Evolutionary conservation across 2,113 vertebrate species (phyloP).

Genomic region (Pachypanchax playfairii): DNA sequence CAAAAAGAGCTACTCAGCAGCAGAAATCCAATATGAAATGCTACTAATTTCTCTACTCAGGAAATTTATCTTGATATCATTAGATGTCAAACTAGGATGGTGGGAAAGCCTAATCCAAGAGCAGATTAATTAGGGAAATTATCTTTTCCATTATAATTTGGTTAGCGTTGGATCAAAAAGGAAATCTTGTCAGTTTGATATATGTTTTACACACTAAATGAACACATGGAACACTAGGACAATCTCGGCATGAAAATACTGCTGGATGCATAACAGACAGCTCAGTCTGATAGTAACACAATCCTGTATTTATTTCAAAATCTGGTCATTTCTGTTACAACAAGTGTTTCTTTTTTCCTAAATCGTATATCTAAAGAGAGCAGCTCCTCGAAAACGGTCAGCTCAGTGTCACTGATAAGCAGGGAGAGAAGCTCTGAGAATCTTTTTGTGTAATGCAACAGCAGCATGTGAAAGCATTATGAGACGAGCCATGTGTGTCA

Average conservation of each 20-base stretch:
- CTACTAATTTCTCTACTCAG: not conserved
- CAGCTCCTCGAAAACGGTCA: constrained; percentile 29
- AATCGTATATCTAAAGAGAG: constrained; percentile 21
- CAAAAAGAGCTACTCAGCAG: not conserved
- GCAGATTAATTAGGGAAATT: not conserved
- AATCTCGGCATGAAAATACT: constrained; percentile 19
- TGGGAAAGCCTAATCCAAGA: not conserved
- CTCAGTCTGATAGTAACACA: constrained; percentile 14
- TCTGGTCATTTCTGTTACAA: constrained; percentile 41
- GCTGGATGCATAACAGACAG: constrained; percentile 30
- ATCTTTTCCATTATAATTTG: not conserved
- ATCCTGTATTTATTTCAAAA: constrained; percentile 58
- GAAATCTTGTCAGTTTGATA: not conserved
- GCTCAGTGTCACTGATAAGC: constrained; percentile 46
- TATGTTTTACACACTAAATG: not conserved
- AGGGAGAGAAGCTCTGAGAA: constrained; percentile 7
- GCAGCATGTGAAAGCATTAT: not conserved
- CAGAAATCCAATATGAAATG: not conserved
- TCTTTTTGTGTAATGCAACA: constrained; percentile 7
- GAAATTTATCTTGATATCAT: not conserved
- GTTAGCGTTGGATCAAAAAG: too few species aligned
- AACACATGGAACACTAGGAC: constrained; percentile 6
- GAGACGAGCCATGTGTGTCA: not conserved
- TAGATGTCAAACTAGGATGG: not conserved
- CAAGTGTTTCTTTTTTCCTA: constrained; percentile 4